Evolutionary conservation across 2,113 vertebrate genomes (phyloP), one percentile per base, ranked within the genome.

Genomic region (Empidonax traillii): DNA sequence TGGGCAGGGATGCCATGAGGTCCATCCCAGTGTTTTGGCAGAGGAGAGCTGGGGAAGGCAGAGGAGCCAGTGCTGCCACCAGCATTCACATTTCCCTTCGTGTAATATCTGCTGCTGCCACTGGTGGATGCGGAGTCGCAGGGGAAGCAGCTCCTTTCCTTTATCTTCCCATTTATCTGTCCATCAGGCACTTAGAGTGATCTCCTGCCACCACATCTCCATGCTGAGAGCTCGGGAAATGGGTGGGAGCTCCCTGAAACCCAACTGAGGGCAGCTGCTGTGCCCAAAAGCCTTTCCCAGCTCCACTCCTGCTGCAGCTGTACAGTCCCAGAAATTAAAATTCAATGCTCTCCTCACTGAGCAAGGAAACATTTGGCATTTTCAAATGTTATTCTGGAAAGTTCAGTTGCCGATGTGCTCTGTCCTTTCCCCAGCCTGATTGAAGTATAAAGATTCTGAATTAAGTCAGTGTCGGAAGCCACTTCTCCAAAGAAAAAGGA

Each of bases 371-470:
- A 1, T 33, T 74, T 96, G 96, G 94, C 96, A 96, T 96, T 96
- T 96, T 24, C 10, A 94, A 96, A 96, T 88, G 93, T 52, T 93
- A 85, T 51, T 82, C 85, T 37, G n/a, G 43, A 93, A 93, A 92
- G 96, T 90, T 93, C 93, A 93, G 78, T n/a, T 5, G 85, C 81
- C 2, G 4, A 58, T 52, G 3, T 8, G 78, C 80, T 69, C 58
- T 77, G 92, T 90, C 93, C 89, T 96, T 85, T 76, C 12, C 44
- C 63, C 30, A 17, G 5, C 12, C 41, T 76, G 69, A 87, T 1
- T 67, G 93, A 75, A 55, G 71, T 21, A 15, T 58, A 68, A 85
- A 79, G 94, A 51, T 85, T 69, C 88, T 27, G 82, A 78, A 72
- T 59, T 41, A 68, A 85, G 74, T 3, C 56, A 63, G 37, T 11